These are phyloP conservation scores for Machaerirhynchus nigripectus DNA, from an alignment of 2,113 vertebrate species.

Conservation along the genomic window DNA sequence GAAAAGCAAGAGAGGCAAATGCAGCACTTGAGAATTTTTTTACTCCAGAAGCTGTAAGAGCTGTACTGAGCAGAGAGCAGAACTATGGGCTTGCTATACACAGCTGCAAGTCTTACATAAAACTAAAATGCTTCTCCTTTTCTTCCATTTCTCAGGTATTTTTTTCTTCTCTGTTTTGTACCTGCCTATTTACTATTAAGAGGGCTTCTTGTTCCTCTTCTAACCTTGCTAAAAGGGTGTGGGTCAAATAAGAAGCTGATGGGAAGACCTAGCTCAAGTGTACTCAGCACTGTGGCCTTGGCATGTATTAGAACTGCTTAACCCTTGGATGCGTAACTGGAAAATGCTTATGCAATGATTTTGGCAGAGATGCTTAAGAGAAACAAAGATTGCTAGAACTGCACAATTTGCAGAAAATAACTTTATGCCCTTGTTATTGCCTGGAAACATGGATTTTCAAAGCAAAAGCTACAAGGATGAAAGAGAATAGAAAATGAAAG, in stretches of 20 bases:
- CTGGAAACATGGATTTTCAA: constrained; percentile 41
- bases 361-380: background rate
- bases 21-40: background rate
- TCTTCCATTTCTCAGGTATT: background rate
- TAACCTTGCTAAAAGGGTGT: background rate
- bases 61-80: background rate
- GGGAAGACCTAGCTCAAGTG: background rate
- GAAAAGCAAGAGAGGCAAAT: background rate
- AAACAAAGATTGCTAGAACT: constrained; percentile 20
- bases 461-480: constrained; percentile 30
- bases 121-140: background rate
- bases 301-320: background rate
- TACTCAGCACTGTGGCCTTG: background rate
- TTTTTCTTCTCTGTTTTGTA: background rate
- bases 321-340: background rate
- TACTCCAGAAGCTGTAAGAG: background rate
- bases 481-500: constrained; percentile 59
- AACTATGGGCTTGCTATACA: background rate
- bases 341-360: background rate
- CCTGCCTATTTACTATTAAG: background rate
- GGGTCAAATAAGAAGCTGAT: background rate
- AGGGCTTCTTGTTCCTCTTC: background rate
- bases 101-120: background rate
- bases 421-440: constrained; percentile 30
- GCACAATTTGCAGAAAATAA: constrained; percentile 47